A percentile compares a stretch with the other conserved stretches of the same genome.
These are phyloP conservation scores for Heliconius melpomene DNA, from an alignment of 1,140 invertebrate genomes.

Conservation along the genomic window DNA sequence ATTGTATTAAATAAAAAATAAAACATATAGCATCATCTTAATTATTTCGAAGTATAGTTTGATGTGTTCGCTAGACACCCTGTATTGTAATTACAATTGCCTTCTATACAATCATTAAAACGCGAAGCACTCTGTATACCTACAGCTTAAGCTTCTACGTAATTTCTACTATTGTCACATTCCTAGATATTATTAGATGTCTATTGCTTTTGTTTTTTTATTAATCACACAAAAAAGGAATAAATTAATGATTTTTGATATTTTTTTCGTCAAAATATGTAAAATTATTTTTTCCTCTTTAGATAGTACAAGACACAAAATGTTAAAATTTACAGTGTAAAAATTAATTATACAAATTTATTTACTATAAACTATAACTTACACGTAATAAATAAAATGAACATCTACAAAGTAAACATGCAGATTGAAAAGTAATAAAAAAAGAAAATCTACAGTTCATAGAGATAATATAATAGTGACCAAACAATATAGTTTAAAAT, in stretches of 20 bases:
- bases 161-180: conserved; percentile 77
- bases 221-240: not conserved
- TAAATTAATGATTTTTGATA: not conserved
- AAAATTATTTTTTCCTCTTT: not conserved
- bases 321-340: conserved; percentile 1
- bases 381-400: conserved; percentile 33
- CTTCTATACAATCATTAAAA: conserved; percentile 54
- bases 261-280: not conserved
- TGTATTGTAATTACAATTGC: conserved; percentile 59
- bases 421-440: conserved; percentile 34
- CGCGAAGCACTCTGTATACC: conserved; percentile 68
- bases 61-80: conserved; percentile 59
- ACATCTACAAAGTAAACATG: conserved; percentile 27
- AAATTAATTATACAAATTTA: conserved; percentile 29
- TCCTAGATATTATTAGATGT: conserved; percentile 62
- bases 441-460: not conserved
- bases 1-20: too few species aligned
- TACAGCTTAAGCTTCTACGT: conserved; percentile 72
- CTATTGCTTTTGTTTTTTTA: conserved; percentile 34
- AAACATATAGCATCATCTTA: not conserved
- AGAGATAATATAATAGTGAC: conserved; percentile 3
- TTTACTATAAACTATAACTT: conserved; percentile 26
- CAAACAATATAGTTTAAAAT: not conserved
- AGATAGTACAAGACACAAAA: conserved; percentile 17
- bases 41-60: conserved; percentile 58